phyloP scores from a whole-genome alignment of 2,888 invertebrate genomes.

The Drosophila maculinotata region DNA sequence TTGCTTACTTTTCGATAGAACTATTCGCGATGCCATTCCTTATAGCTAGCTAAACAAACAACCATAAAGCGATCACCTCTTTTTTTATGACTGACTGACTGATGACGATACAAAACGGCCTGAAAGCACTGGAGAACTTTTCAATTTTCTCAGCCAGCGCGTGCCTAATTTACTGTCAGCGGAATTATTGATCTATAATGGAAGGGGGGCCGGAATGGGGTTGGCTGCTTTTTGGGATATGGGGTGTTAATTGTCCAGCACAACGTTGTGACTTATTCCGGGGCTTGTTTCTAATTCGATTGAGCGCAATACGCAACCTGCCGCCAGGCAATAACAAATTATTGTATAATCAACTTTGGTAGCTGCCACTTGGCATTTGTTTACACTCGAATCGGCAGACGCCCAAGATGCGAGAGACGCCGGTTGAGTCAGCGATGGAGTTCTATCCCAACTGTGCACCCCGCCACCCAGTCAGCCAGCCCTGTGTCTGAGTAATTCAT shows the following conservation, averaged over 20 bases:
- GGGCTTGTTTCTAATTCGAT: constrained; percentile 59
- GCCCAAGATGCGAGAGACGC: no score
- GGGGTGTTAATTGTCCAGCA: constrained; percentile 53
- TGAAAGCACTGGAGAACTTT: constrained; percentile 35
- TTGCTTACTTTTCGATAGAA: constrained; percentile 68
- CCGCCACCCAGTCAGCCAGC: no score
- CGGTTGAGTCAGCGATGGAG: constrained; percentile 8
- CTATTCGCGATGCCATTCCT: constrained; percentile 62
- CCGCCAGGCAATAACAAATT: constrained; percentile 60
- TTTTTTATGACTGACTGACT: constrained; percentile 56
- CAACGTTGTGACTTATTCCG: constrained; percentile 37
- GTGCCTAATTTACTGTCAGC: constrained; percentile 65
- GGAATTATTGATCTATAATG: constrained; percentile 51
- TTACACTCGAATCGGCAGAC: constrained; percentile 42
- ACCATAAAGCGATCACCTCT: constrained; percentile 57
- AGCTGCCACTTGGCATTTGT: constrained; percentile 50
- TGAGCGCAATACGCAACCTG: constrained; percentile 29
- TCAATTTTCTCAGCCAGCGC: constrained; percentile 22
- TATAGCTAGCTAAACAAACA: constrained; percentile 69
- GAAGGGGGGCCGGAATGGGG: not conserved
- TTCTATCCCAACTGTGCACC: constrained; percentile 7
- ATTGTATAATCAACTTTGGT: constrained; percentile 60
- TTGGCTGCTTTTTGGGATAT: not conserved
- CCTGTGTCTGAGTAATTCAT: constrained; percentile 74
- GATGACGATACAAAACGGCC: constrained; percentile 53